Conservation (phyloP, 2,113 vertebrate genomes). For the Aviceda subcristata region DNA sequence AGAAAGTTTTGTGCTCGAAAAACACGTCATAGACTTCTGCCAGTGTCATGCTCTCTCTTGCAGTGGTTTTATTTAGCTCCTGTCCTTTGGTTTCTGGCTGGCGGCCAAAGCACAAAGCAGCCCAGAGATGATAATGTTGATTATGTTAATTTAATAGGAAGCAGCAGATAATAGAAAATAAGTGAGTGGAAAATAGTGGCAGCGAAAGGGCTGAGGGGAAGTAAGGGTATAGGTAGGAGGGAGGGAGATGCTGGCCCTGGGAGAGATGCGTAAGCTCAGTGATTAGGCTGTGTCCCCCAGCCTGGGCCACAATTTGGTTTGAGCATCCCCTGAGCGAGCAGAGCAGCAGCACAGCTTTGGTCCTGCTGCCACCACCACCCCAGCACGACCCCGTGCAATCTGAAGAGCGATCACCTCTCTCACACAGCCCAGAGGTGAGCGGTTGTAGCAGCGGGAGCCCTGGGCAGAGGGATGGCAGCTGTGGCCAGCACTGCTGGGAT, state of each 20-base stretch:
- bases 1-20: not conserved
- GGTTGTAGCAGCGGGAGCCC: not conserved
- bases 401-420: not conserved
- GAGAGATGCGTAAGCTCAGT: not conserved
- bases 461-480: not conserved
- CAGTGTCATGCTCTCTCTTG: not conserved
- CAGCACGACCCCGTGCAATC: accelerated
- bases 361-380: accelerated
- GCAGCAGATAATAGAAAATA: not conserved
- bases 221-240: not conserved
- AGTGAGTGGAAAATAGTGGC: not conserved
- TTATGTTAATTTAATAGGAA: conserved; percentile 35
- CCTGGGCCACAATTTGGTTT: accelerated
- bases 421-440: not conserved
- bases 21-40: not conserved
- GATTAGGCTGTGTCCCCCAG: not conserved
- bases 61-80: not conserved
- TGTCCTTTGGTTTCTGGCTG: not conserved
- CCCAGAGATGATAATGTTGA: not conserved
- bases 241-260: not conserved
- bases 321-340: not conserved
- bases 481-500: not conserved
- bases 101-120: not conserved
- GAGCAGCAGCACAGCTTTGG: not conserved
- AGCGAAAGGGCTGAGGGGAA: not conserved